These are phyloP conservation scores for Enchytraeus crypticus DNA, from an alignment of 2,888 invertebrate species.

Conservation along the genomic window DNA sequence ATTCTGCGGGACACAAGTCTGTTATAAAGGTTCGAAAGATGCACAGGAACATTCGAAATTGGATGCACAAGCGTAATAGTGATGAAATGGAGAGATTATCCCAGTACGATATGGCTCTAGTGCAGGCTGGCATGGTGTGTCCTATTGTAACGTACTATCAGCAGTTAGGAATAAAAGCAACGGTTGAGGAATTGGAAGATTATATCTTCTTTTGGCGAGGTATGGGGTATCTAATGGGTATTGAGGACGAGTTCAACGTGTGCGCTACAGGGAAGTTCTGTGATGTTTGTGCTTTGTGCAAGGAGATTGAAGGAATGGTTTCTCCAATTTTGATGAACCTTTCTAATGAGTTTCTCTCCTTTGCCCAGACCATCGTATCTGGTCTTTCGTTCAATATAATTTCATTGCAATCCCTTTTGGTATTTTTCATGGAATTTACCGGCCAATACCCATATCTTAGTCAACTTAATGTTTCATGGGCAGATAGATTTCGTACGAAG, in stretches of 20 bases:
- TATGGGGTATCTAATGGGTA: slow-evolving; percentile 70
- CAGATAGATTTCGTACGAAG: too few species aligned
- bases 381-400: too few species aligned
- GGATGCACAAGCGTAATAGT: slow-evolving; percentile 35
- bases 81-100: too few species aligned
- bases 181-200: slow-evolving; percentile 61
- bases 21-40: slow-evolving; percentile 49
- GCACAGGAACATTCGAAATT: slow-evolving; percentile 54
- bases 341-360: too few species aligned
- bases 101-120: slow-evolving; percentile 74
- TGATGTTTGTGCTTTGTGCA: slow-evolving; percentile 30
- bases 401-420: too few species aligned
- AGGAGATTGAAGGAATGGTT: slow-evolving; percentile 39
- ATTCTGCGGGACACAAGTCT: slow-evolving; percentile 46
- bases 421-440: too few species aligned
- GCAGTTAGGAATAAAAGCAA: slow-evolving; percentile 59
- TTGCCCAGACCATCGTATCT: too few species aligned
- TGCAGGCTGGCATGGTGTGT: slow-evolving; percentile 80
- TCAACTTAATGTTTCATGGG: too few species aligned
- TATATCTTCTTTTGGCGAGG: slow-evolving; percentile 77
- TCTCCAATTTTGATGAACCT: too few species aligned
- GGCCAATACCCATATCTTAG: too few species aligned
- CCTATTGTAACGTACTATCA: slow-evolving; percentile 58
- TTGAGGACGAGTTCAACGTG: slow-evolving; percentile 58
- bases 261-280: slow-evolving; percentile 29